These are phyloP conservation scores for Salvelinus fontinalis DNA, from an alignment of 2,113 vertebrate genomes.

Conservation along the genomic window DNA sequence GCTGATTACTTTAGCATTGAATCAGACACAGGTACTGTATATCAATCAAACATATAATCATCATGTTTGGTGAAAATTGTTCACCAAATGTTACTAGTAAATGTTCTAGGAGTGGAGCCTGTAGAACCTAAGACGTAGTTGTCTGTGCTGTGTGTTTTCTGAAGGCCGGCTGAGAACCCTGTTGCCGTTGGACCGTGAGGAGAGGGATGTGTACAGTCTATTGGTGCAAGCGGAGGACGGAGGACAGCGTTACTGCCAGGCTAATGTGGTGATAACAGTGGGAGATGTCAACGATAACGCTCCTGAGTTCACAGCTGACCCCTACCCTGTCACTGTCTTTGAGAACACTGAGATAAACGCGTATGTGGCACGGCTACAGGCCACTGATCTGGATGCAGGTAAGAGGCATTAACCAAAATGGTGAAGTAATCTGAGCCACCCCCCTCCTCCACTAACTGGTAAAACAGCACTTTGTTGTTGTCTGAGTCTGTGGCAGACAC, in stretches of 20 bases:
- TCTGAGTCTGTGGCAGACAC: too few relatives aligned
- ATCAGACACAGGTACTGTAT: slow-evolving; percentile 77
- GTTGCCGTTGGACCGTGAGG: slow-evolving; percentile 76
- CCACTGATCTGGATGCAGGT: slow-evolving; percentile 80
- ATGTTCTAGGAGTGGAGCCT: neutral
- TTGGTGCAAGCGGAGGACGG: slow-evolving; percentile 76
- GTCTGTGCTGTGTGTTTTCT: neutral
- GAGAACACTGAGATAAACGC: slow-evolving; percentile 83
- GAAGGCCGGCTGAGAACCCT: slow-evolving; percentile 81
- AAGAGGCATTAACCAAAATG: slow-evolving; percentile 38
- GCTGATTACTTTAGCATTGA: slow-evolving; percentile 79
- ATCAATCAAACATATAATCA: too few relatives aligned
- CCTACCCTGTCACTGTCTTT: slow-evolving; percentile 78
- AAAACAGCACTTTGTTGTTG: too few relatives aligned
- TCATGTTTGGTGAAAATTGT: too few relatives aligned
- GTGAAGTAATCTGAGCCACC: too few relatives aligned
- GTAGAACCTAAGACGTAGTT: neutral
- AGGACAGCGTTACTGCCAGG: slow-evolving; percentile 78
- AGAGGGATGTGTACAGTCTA: slow-evolving; percentile 75
- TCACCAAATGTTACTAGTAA: too few relatives aligned
- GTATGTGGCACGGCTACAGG: slow-evolving; percentile 77
- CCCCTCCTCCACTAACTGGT: too few relatives aligned
- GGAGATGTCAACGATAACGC: slow-evolving; percentile 84
- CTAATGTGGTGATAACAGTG: slow-evolving; percentile 69
- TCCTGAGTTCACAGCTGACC: slow-evolving; percentile 79